Evolutionary conservation across 2,888 invertebrate genomes (phyloP), one percentile per base, ranked within the genome.

Genomic region (Macaria notata): DNA sequence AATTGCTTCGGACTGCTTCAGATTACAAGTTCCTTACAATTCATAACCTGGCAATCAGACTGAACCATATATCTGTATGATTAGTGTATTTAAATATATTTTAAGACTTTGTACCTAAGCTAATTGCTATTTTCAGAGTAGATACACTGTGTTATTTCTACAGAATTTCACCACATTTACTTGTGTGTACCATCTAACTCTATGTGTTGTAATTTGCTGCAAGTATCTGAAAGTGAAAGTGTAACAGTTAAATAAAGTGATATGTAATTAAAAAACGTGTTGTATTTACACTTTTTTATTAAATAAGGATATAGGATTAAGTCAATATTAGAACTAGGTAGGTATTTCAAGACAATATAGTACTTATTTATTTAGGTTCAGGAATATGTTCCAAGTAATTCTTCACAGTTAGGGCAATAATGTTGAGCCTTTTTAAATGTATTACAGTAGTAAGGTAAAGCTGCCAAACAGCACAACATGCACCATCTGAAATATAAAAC

Each of bases 1-100:
- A 87, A 96, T 98, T 68, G 97, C 96, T 8, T 96, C 96, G 45
- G 98, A 98, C 78, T 95, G 95, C 71, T 97, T 97, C 73, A 92
- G 98, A 75, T 92, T 96, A 68, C 96, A 97, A 90, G 96, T 89
- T 30, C 90, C 90, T 0, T 86, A 85, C 57, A 83, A 68, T 43
- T 79, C 69, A 56, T 82, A 75, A 39, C 29, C 9, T 36, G 7
- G 33, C 2, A 1, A 19, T 7, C 33, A 36, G 33, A 36, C 33
- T 36, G 33, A 36, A 36, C 33, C 7, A 36, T 36, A 29, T 36
- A 33, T 19, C 3, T 36, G 0, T 43, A 29, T 9, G 31, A 1
- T 9, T 39, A 45, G 3, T 45, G 30, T 4, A 3, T 31, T 49
- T 36, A 6, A 36, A 7, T 7, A 19, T 36, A 36, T 36, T 36